Percentiles rank a stretch among this genome's conserved stretches.
These are phyloP conservation scores for Ailurus styani DNA, from an alignment of 2,113 vertebrate species.

Conservation along the genomic window DNA sequence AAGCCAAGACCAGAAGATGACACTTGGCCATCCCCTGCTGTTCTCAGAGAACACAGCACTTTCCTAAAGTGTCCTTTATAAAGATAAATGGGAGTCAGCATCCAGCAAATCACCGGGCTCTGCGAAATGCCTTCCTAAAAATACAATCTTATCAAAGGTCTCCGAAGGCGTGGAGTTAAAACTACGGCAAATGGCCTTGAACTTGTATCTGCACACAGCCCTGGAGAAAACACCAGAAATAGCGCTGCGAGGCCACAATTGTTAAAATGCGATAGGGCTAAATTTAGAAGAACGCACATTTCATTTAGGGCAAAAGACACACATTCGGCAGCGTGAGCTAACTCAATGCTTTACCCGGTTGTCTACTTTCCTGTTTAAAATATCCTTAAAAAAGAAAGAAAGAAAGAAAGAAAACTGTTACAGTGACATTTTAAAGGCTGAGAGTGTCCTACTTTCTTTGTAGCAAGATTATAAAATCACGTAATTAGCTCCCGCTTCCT, in stretches of 20 bases:
- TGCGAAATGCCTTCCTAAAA: constrained; percentile 79
- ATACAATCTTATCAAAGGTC: constrained; percentile 79
- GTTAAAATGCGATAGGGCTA: constrained; percentile 79
- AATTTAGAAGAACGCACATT: constrained; percentile 80
- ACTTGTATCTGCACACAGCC: constrained; percentile 75
- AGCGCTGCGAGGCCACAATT: constrained; percentile 80
- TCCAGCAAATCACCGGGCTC: constrained; percentile 48
- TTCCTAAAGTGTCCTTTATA: constrained; percentile 41
- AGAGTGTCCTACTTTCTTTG: constrained; percentile 84
- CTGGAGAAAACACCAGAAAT: constrained; percentile 82
- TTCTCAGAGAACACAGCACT: constrained; percentile 30
- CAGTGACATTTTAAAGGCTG: constrained; percentile 54
- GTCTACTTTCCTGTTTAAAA: constrained; percentile 74
- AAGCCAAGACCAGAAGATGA: constrained; percentile 30
- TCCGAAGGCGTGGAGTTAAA: constrained; percentile 78
- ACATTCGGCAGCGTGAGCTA: constrained; percentile 65
- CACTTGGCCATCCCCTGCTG: constrained; percentile 22
- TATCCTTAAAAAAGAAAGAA: constrained; percentile 27
- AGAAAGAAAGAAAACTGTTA: constrained; percentile 57
- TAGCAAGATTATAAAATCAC: constrained; percentile 85
- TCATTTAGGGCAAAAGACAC: constrained; percentile 74
- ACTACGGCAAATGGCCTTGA: constrained; percentile 79
- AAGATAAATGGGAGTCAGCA: constrained; percentile 54
- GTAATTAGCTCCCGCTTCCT: constrained; percentile 76
- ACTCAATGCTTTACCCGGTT: constrained; percentile 61